Evolutionary conservation across 2,113 vertebrate species (phyloP), one percentile per base, ranked within the genome.

Genomic region (Sisor rabdophorus): DNA sequence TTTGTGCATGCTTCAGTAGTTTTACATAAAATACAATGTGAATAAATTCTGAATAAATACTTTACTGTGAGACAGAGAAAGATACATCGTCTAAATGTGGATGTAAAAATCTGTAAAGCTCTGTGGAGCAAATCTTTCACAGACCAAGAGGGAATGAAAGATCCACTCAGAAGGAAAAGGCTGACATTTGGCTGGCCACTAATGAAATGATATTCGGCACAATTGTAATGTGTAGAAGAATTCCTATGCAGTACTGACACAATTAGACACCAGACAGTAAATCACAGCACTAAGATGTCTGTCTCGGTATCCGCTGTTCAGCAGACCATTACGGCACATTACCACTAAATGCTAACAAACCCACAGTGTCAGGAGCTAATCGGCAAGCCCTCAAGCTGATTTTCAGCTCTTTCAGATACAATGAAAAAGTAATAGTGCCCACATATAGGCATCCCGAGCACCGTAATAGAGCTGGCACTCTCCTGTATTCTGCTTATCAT

Each of bases 231-330:
- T 79, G 71, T 82, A 86, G 74, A 73, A 79, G 78, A 79, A 81
- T 84, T 69, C 44, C 15, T 78, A 86, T 77, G 15, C 55, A 72
- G 81, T 85, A 73, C 61, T 83, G 80, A 87, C 85, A 87, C 80
- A 74, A 70, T 70, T 71, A 63, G 56, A 72, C 70, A 55, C 13
- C 63, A 10, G 56, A 2, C 54, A 65, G 52, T 82, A 85, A 87
- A 86, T 87, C 83, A 86, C 52, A 65, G 48, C 22, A 9, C 30
- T 65, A 24, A 16, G 36, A 52, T 44, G 16, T 52, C 6, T 50
- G 54, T 22, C 75, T 59, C 55, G 22, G 53, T 40, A 22, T 26
- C 36, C 8, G 24, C 19, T 50, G 28, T 40, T 36, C 36, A 70
- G 55, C 28, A 70, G 54, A 52, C 28, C 76, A 61, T 52, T 77